Evolutionary conservation across 2,888 invertebrate species (phyloP), one percentile per base, ranked within the genome.

Genomic region (Norana najaformis): DNA sequence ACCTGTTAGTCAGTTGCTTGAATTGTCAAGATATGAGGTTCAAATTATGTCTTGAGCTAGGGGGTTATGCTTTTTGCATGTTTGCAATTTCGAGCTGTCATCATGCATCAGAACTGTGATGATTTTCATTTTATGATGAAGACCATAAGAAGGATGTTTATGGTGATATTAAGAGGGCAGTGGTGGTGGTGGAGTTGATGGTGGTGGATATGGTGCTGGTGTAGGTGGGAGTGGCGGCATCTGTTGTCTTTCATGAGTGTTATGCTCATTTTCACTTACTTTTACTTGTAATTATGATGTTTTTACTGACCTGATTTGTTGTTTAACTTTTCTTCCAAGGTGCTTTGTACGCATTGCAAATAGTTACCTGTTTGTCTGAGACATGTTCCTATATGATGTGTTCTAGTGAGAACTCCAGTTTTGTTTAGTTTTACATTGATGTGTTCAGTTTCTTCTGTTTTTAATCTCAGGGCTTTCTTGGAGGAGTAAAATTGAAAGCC

Each of bases 381-480:
- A 47, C 47, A 23, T 47, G 6, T 20, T 16, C 23, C 4, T 47
- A 47, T 47, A 11, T 6, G n/a, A 4, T 69, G 13, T 30, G n/a
- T n/a, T 69, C 8, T 69, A 11, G n/a, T n/a, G n/a, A 69, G 11
- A 8, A 69, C n/a, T n/a, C n/a, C n/a, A n/a, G n/a, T 69, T 47
- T 47, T 0, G 30, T 69, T 69, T 69, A 69, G n/a, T n/a, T n/a
- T 69, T 69, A 8, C 69, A 69, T 69, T 69, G n/a, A n/a, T 69
- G n/a, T n/a, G 30, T 53, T 3, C 11, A 47, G 30, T 69, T 69
- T n/a, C n/a, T 8, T 69, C n/a, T 36, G 5, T 85, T 18, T 36
- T 85, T 85, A n/a, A 85, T 91, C 91, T 37, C 92, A 94, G 94
- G 93, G 93, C 34, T 94, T 94, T 94, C 93, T 95, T 92, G 94